Evolutionary conservation across 2,888 invertebrate genomes (phyloP), one percentile per base, ranked within the genome.

Genomic region (Metellina segmentata): DNA sequence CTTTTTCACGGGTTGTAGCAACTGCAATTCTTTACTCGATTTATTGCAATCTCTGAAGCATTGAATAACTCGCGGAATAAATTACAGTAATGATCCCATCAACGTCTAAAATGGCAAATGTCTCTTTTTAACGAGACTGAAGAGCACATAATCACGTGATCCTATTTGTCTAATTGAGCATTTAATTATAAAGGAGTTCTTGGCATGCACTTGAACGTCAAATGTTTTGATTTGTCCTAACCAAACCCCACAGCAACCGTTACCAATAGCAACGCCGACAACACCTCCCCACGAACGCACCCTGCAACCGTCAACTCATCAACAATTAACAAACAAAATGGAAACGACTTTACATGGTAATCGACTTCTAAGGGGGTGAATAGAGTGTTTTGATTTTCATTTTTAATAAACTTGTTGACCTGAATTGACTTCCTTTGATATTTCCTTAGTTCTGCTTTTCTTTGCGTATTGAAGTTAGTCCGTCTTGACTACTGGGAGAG

Each of bases 211-310:
- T 20, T 79, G 61, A 79, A 79, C 61, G 79, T 69, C 79, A 79
- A 34, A 19, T 79, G 79, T 79, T 79, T 79, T 79, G 79, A 79
- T 79, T 79, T 79, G 79, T 79, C 61, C 61, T 52, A 51, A 52
- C 51, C 19, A 51, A 77, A 51, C 16, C 19, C 34, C 82, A 71
- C 71, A 71, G 72, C 72, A 83, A 83, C 83, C 13, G 74, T 74
- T n/a, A 51, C 83, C 72, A 72, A 34, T 53, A 53, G 74, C 83
- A 83, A 83, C 83, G 13, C 16, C 51, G n/a, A 77, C 61, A 11
- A 61, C 13, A 11, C 6, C 13, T 61, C 11, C 7, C 34, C 61
- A 6, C 52, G n/a, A 20, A 34, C 61, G 13, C 61, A 61, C 61
- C 61, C 34, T 61, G 11, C 61, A 16, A 16, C 61, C 16, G 53